Conservation (phyloP, 2,888 invertebrate genomes). For the Frankliniella fusca region DNA sequence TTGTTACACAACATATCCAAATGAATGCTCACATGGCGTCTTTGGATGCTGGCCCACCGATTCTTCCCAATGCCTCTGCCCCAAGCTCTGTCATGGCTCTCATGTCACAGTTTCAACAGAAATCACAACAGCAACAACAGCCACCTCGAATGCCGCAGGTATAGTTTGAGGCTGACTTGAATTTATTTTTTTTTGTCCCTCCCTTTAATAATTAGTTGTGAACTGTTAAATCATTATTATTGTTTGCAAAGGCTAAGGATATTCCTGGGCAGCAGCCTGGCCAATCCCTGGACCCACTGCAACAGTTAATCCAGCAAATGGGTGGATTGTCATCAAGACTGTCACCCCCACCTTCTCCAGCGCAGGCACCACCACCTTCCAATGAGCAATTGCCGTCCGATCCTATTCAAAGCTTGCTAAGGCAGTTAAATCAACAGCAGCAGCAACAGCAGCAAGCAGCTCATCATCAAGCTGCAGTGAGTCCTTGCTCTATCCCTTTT, state of each 20-base stretch:
- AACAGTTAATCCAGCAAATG: slow-evolving; percentile 54
- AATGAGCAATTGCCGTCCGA: slow-evolving; percentile 35
- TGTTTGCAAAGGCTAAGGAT: slow-evolving; percentile 44
- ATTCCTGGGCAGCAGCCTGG: slow-evolving; percentile 43
- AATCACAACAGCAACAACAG: slow-evolving; percentile 36
- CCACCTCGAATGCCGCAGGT: slow-evolving; percentile 43
- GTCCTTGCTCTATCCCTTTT: neutral
- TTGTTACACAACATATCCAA: slow-evolving; percentile 51
- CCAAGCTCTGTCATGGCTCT: slow-evolving; percentile 37
- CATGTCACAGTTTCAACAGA: slow-evolving; percentile 40
- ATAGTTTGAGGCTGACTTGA: neutral
- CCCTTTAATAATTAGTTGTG: slow-evolving; percentile 25
- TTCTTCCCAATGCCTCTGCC: neutral
- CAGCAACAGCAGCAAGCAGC: slow-evolving; percentile 27
- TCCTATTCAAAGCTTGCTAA: slow-evolving; percentile 45
- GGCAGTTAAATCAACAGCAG: slow-evolving; percentile 43
- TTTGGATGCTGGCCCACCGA: neutral
- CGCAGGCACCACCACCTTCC: slow-evolving; percentile 34
- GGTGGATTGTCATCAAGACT: slow-evolving; percentile 40
- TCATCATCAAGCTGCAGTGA: slow-evolving; percentile 27
- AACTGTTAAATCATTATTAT: slow-evolving; percentile 28
- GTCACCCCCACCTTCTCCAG: slow-evolving; percentile 31
- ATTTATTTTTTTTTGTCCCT: too few species aligned
- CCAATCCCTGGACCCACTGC: slow-evolving; percentile 51
- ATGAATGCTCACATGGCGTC: slow-evolving; percentile 45